phyloP scores from a whole-genome alignment of 2,113 vertebrate species.

The Tylochromis polylepis region DNA sequence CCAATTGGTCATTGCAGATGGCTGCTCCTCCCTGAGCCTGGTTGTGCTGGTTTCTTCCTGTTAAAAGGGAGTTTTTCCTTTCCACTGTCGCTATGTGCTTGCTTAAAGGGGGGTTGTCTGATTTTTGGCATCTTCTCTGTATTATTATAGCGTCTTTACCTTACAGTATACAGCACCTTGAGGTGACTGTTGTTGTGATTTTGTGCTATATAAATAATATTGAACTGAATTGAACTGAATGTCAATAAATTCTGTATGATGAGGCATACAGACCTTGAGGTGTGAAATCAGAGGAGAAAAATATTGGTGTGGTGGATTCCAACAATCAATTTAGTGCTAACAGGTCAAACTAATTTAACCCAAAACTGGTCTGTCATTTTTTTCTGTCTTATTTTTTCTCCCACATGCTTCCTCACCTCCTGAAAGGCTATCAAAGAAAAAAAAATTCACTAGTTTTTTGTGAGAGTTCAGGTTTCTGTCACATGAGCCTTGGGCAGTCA shows the following conservation, averaged over 20 bases:
- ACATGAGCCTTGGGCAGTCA: not conserved
- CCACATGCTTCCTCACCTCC: not conserved
- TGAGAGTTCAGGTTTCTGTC: not conserved
- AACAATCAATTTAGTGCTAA: not conserved
- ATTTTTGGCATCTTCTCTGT: not conserved
- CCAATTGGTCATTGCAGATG: too few species aligned
- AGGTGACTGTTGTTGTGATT: not conserved
- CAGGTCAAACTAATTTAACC: not conserved
- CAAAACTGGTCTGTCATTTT: not conserved
- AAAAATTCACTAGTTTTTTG: not conserved
- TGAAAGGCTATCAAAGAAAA: not conserved
- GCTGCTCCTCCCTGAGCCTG: too few species aligned
- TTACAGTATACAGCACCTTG: not conserved
- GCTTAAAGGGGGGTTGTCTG: not conserved
- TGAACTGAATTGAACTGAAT: fast-evolving
- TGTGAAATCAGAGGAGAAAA: not conserved
- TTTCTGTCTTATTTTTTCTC: not conserved
- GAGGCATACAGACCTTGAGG: not conserved
- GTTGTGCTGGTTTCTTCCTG: too few species aligned
- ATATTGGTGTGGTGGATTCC: not conserved
- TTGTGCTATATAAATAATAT: not conserved
- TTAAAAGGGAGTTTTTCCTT: too few species aligned
- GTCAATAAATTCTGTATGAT: not conserved
- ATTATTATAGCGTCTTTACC: not conserved
- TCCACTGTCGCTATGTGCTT: not conserved